Percentiles rank a stretch among this genome's conserved stretches.
Evolutionary conservation across 1,140 invertebrate species (phyloP).

Genomic region (Hetaerina americana): DNA sequence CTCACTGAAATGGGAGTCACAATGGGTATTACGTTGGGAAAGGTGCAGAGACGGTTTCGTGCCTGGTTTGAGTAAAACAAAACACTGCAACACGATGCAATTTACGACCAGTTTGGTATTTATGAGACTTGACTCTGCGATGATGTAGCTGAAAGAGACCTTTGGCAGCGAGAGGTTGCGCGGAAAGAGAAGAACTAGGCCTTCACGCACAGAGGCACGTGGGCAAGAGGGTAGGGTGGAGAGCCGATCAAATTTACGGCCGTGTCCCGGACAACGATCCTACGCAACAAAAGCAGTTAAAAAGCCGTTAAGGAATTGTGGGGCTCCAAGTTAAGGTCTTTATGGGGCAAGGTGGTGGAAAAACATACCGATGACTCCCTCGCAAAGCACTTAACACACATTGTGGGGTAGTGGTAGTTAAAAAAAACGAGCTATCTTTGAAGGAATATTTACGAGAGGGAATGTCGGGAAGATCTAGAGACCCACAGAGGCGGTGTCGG

Average conservation of each 20-base stretch:
- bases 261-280: not conserved
- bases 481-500: not conserved
- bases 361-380: not conserved
- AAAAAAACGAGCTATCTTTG: not conserved
- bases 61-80: too few species aligned
- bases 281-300: not conserved
- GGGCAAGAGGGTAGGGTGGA: not conserved
- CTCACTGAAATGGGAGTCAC: too few species aligned
- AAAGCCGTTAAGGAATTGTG: not conserved
- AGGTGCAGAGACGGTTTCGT: too few species aligned
- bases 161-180: too few species aligned
- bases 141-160: too few species aligned
- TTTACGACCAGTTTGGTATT: too few species aligned
- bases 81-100: too few species aligned
- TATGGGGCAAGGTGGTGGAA: not conserved
- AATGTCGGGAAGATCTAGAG: not conserved
- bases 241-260: not conserved
- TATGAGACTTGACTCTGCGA: too few species aligned
- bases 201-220: too few species aligned
- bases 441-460: not conserved
- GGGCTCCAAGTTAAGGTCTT: not conserved
- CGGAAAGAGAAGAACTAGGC: too few species aligned
- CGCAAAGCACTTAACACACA: not conserved
- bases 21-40: too few species aligned
- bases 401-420: not conserved